A percentile compares a stretch with the other conserved stretches of the same genome.
These are phyloP conservation scores for Tortricodes alternella DNA, from an alignment of 2,888 invertebrate species.

Conservation along the genomic window DNA sequence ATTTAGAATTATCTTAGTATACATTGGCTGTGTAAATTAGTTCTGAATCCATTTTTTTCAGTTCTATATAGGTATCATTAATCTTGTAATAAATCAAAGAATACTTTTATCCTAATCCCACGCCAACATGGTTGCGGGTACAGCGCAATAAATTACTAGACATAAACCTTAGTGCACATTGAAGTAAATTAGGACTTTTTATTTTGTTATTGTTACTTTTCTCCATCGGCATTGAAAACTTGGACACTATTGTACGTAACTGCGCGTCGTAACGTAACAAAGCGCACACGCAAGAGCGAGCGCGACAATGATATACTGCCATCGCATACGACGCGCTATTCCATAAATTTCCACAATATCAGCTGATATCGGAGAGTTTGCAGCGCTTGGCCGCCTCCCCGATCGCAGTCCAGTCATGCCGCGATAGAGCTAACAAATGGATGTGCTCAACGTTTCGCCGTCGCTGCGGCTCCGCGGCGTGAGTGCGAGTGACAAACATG, in stretches of 20 bases:
- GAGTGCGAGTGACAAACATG: constrained; percentile 74
- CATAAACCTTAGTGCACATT: no score
- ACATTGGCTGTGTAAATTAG: no score
- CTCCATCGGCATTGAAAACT: not conserved
- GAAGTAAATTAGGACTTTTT: no score
- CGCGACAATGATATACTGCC: constrained; percentile 16
- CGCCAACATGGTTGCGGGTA: no score
- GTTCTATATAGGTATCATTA: no score
- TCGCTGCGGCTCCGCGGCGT: constrained; percentile 78
- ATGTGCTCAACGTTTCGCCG: constrained; percentile 67
- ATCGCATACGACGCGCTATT: constrained; percentile 19
- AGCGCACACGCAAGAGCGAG: constrained; percentile 26
- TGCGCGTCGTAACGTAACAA: constrained; percentile 20
- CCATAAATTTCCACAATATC: constrained; percentile 47
- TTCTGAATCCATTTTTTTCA: no score
- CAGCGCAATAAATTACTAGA: no score
- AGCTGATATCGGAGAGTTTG: constrained; percentile 47
- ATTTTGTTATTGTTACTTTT: no score
- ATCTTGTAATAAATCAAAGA: no score
- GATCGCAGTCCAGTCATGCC: constrained; percentile 61
- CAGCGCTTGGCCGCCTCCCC: constrained; percentile 22
- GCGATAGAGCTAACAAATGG: constrained; percentile 67
- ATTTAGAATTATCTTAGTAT: no score
- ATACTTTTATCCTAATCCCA: no score
- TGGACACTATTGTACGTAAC: constrained; percentile 13